Evolutionary conservation across 2,888 invertebrate genomes (phyloP).

Genomic region (Hyppa rectilinea): DNA sequence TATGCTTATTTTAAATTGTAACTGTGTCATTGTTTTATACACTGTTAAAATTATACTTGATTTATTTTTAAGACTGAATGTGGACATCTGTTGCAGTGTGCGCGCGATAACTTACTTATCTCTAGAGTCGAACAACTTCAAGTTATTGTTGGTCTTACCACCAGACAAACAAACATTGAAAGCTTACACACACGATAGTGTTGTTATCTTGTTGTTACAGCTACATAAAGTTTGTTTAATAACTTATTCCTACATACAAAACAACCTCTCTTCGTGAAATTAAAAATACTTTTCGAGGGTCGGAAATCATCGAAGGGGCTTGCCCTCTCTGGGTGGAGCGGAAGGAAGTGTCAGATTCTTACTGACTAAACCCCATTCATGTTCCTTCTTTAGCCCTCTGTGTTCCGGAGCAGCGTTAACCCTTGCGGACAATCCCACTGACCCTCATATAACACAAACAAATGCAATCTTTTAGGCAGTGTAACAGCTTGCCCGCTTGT

Average conservation of each 20-base stretch:
- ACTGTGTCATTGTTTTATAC: not conserved
- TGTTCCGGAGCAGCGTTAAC: no score
- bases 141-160: conserved; percentile 7
- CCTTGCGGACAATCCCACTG: no score
- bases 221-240: conserved; percentile 6
- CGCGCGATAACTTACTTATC: conserved; percentile 36
- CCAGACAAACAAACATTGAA: conserved; percentile 20
- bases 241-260: conserved; percentile 8
- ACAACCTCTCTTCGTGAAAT: not conserved
- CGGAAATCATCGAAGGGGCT: no score
- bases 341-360: no score
- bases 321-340: no score
- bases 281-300: no score
- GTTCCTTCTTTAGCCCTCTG: no score
- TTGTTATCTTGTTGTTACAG: conserved; percentile 11
- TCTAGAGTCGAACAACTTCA: conserved; percentile 27
- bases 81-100: not conserved
- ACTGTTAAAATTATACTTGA: not conserved
- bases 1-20: not conserved
- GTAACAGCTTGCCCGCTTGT: no score
- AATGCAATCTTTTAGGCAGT: not conserved
- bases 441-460: not conserved
- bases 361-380: no score
- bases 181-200: conserved; percentile 1
- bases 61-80: not conserved